Base-by-base conservation (phyloP, 2,888 invertebrate genomes). In the Caenorhabditis sulstoni region DNA sequence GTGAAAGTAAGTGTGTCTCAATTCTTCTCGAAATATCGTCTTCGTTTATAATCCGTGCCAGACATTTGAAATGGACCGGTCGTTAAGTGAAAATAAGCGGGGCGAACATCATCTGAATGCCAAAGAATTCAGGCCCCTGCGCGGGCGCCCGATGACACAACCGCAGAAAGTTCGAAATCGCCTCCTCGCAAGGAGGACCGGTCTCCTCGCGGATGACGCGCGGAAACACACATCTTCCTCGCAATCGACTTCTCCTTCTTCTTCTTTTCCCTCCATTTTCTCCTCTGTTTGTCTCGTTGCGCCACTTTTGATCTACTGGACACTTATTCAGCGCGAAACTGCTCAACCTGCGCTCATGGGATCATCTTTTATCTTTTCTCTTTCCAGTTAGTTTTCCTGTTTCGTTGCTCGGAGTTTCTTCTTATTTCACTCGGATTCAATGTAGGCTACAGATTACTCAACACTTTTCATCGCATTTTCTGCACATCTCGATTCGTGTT, bases 91-190 rank as follows among this genome's bases (percentile, higher is more conserved):
- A 23, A 12, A 12, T 12, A 39, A 35, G 44, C 61, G 23, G 23
- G 53, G 53, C 4, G 70, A 70, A 59, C 70, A 53, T 62, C n/a
- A 57, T 41, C 16, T 23, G 29, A 37, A n/a, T 44, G 41, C n/a
- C 16, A 50, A 39, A 23, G 35, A 59, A 49, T 22, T 41, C 57
- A 22, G 50, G 45, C n/a, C 35, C 29, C 45, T n/a, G 37, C 39
- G 5, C 20, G n/a, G n/a, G 53, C 61, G 47, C 55, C 62, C 57
- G 71, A 64, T 73, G 71, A 73, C 64, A 73, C 62, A 64, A 64
- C 62, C 64, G 57, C 71, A 74, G 59, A 37, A 61, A 50, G 58
- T 65, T 65, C 52, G 44, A 59, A 65, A 44, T 29, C 29, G 29
- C 29, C 29, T 29, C 29, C 7, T 45, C 35, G 49, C 35, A 61